These are phyloP conservation scores for Colletes latitarsis DNA, from an alignment of 1,140 invertebrate genomes.

Conservation along the genomic window DNA sequence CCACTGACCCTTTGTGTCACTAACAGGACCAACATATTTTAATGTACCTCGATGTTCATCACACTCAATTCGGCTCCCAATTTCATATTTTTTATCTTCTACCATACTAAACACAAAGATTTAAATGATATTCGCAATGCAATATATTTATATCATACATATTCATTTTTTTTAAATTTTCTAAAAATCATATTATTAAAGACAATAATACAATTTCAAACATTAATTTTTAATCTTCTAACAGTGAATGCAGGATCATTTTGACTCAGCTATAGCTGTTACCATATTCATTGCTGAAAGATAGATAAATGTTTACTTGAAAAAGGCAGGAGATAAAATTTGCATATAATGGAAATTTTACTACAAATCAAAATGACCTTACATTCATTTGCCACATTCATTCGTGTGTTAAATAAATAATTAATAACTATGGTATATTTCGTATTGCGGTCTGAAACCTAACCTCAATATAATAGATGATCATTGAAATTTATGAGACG, in stretches of 20 bases:
- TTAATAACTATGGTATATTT: slow-evolving; percentile 31
- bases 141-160: background rate
- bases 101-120: slow-evolving; percentile 71
- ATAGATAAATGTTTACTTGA: too few relatives aligned
- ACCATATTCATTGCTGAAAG: too few relatives aligned
- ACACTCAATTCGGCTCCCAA: slow-evolving; percentile 82
- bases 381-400: too few relatives aligned
- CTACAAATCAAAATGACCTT: too few relatives aligned
- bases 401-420: background rate
- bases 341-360: too few relatives aligned
- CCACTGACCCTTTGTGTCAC: slow-evolving; percentile 86
- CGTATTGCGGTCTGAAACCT: slow-evolving; percentile 41
- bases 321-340: too few relatives aligned
- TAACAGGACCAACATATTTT: slow-evolving; percentile 83
- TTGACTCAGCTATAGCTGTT: too few relatives aligned
- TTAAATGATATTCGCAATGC: slow-evolving; percentile 1
- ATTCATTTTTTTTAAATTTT: background rate
- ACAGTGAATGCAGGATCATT: too few relatives aligned
- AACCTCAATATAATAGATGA: slow-evolving; percentile 58
- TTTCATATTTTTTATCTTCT: slow-evolving; percentile 75
- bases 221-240: slow-evolving; percentile 6
- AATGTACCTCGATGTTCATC: slow-evolving; percentile 83
- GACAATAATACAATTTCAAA: background rate
- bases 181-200: slow-evolving; percentile 4
- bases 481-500: slow-evolving; percentile 50